Conservation (phyloP, 2,113 vertebrate species). For the Indicator indicator region DNA sequence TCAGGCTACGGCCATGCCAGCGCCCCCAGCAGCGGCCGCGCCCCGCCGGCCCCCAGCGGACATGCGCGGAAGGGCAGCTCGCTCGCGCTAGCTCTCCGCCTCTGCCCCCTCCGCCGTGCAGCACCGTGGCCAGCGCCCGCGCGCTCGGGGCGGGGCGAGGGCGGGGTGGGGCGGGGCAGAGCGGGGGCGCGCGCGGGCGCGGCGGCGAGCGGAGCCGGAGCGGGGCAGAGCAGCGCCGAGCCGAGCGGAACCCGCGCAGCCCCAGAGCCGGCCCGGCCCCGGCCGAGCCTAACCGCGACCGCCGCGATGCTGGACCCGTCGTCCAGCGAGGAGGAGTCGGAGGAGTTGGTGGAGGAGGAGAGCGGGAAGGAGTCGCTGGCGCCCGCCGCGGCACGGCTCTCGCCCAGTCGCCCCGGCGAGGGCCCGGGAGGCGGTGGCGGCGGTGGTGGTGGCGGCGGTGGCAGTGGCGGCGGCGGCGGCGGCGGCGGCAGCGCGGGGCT, state of each 20-base stretch:
- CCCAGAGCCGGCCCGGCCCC: slow-evolving; percentile 43
- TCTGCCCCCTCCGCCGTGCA: neutral
- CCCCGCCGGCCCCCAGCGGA: neutral
- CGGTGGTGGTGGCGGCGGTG: slow-evolving; percentile 58
- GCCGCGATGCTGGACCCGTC: slow-evolving; percentile 90
- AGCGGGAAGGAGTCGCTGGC: slow-evolving; percentile 83
- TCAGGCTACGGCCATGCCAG: neutral
- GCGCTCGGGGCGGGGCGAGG: neutral
- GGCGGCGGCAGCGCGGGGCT: slow-evolving; percentile 74
- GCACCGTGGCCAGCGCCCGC: slow-evolving; percentile 33
- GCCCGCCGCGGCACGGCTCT: slow-evolving; percentile 79
- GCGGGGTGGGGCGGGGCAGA: neutral
- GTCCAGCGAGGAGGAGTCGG: slow-evolving; percentile 94
- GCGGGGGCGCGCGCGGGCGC: slow-evolving; percentile 58
- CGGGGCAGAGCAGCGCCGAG: slow-evolving; percentile 49
- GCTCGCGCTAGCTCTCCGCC: neutral
- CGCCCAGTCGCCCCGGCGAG: slow-evolving; percentile 87
- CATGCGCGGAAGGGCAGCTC: neutral
- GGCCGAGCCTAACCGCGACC: neutral
- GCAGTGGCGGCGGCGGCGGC: slow-evolving; percentile 69
- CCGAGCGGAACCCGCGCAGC: neutral
- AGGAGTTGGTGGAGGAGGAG: slow-evolving; percentile 88
- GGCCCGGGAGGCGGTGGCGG: slow-evolving; percentile 78
- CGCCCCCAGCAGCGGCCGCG: neutral
- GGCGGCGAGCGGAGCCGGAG: neutral